Percentiles rank a stretch among this genome's conserved stretches.
Evolutionary conservation across 2,797 vertebrate genomes (phyloP).

Genomic region (Rhinichthys osculus): DNA sequence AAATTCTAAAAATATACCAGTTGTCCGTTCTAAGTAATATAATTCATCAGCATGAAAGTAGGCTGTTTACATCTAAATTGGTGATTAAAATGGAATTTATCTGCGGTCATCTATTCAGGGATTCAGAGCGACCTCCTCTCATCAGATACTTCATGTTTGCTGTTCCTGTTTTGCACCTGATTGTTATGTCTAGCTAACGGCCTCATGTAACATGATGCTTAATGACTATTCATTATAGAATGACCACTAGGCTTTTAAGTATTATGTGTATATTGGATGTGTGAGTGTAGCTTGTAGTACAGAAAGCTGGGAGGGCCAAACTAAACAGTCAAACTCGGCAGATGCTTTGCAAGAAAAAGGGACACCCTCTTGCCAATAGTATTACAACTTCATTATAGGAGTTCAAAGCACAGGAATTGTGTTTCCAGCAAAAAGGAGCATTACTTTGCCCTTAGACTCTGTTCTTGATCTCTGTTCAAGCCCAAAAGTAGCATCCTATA

Average conservation of each 20-base stretch:
- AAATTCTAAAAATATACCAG: neutral
- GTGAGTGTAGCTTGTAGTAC: neutral
- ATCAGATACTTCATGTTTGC: slow-evolving; percentile 23
- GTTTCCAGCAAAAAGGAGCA: slow-evolving; percentile 15
- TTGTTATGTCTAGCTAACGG: slow-evolving; percentile 4
- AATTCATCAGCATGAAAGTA: neutral
- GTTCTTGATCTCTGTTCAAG: neutral
- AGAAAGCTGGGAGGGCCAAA: slow-evolving; percentile 15
- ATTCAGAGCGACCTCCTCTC: neutral
- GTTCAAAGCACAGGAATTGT: slow-evolving; percentile 28
- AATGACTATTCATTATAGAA: slow-evolving; percentile 36
- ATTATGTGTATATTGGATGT: slow-evolving; percentile 21
- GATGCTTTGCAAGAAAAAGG: slow-evolving; percentile 17
- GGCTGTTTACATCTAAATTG: neutral
- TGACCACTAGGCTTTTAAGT: slow-evolving; percentile 12
- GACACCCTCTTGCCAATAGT: slow-evolving; percentile 1
- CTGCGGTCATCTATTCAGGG: neutral
- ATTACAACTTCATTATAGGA: slow-evolving; percentile 30
- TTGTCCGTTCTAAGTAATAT: neutral
- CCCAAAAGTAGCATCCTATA: neutral
- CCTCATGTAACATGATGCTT: slow-evolving; percentile 10
- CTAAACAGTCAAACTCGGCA: slow-evolving; percentile 6
- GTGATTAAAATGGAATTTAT: neutral
- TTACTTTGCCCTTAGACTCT: slow-evolving; percentile 30
- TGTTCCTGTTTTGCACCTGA: slow-evolving; percentile 20